Evolutionary conservation across 2,797 vertebrate species (phyloP), one percentile per base, ranked within the genome.

Genomic region (Scomberomorus guttatus): DNA sequence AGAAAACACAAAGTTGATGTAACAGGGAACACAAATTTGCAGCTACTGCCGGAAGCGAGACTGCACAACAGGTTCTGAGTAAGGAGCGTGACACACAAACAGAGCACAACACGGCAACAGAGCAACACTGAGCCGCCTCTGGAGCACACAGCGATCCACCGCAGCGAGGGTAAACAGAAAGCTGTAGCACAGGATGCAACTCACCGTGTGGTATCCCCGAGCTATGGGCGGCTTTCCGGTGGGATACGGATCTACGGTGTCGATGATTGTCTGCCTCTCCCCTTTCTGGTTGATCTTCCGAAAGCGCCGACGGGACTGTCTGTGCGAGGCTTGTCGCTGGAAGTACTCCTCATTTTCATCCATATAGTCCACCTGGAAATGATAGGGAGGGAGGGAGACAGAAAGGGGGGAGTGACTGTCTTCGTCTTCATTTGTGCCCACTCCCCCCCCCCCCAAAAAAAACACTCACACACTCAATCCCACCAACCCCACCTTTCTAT

Each of bases 311-410:
- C 98, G 96, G 81, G 98, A 99, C 85, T 99, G 98, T 86, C 98
- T 94, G 89, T 99, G 97, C 77, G 98, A 99, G 60, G 98, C 98
- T 95, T 99, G 98, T 15, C 98, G 96, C 87, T 99, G 98, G 82
- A 99, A 99, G 95, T 98, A 99, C 85, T 99, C 98, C 94, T 99
- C 98, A 97, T 98, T 99, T 96, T 99, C 98, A 95, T 99, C 98
- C 97, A 99, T 98, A 94, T 99, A 99, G 96, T 99, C 98, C 93
- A 99, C 98, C 98, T 99, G 92, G 54, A 82, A 56, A 84, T 1
- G 64, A 81, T 2, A 55, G 77, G 37, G 65, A 75, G 54, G 67
- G 52, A 46, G 42, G 37, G 20, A 71, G 72, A 51, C 0, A 13
- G 61, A 75, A 76, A n/a, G 18, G 59, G 73, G 82, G 79, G 90